These are phyloP conservation scores for Acanthoscelides obtectus DNA, from an alignment of 2,888 invertebrate species.

Conservation along the genomic window DNA sequence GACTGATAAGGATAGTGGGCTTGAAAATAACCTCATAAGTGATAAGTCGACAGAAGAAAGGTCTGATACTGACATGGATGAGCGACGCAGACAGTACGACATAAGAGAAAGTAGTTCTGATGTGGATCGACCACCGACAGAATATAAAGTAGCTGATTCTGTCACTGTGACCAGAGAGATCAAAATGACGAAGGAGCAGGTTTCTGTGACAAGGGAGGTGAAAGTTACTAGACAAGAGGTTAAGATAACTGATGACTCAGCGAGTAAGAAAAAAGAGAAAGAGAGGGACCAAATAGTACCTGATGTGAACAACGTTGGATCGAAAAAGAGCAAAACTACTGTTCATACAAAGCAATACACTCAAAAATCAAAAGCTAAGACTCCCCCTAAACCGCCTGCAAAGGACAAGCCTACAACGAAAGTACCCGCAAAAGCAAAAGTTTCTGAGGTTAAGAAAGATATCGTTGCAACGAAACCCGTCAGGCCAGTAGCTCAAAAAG, in stretches of 20 bases:
- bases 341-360: slow-evolving; percentile 25
- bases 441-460: slow-evolving; percentile 33
- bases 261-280: slow-evolving; percentile 20
- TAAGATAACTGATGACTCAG: neutral
- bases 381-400: slow-evolving; percentile 20
- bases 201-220: slow-evolving; percentile 12
- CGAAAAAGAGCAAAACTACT: slow-evolving; percentile 30
- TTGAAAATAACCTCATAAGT: slow-evolving; percentile 25
- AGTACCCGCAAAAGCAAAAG: slow-evolving; percentile 14
- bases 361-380: slow-evolving; percentile 20
- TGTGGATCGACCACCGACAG: slow-evolving; percentile 2
- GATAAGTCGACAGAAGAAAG: slow-evolving; percentile 30
- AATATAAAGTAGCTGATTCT: slow-evolving; percentile 10
- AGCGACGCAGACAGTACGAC: slow-evolving; percentile 12
- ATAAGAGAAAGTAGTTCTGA: slow-evolving; percentile 3
- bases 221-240: slow-evolving; percentile 14
- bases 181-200: slow-evolving; percentile 5
- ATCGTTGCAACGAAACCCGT: slow-evolving; percentile 15
- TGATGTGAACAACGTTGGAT: slow-evolving; percentile 36
- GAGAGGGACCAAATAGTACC: slow-evolving; percentile 49
- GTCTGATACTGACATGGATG: slow-evolving; percentile 22
- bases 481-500: slow-evolving; percentile 25
- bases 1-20: slow-evolving; percentile 28
- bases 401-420: slow-evolving; percentile 23
- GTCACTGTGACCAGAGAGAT: slow-evolving; percentile 10